Percentiles rank a stretch among this genome's conserved stretches.
Evolutionary conservation across 1,140 invertebrate genomes (phyloP).

Genomic region (Heliconius congener): DNA sequence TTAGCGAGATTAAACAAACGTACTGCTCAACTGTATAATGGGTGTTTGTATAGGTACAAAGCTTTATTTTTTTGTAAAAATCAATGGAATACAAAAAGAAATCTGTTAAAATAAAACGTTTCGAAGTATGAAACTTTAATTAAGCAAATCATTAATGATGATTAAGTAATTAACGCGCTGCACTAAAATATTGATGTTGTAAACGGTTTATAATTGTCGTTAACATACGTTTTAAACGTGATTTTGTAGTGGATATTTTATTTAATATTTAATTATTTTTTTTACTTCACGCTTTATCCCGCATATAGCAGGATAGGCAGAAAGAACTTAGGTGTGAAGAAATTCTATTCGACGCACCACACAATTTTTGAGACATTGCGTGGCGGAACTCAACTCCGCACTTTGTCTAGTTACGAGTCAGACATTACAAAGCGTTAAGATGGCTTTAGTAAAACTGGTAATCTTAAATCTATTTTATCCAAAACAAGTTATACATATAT

Average conservation of each 20-base stretch:
- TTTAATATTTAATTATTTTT: no score
- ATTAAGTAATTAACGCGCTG: background rate
- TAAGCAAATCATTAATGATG: constrained; percentile 1
- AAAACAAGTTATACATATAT: background rate
- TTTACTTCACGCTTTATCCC: background rate
- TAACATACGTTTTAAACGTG: background rate
- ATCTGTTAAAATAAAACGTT: background rate
- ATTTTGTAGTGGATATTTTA: no score
- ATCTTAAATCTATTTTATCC: background rate
- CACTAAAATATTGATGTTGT: background rate
- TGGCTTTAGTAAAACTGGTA: no score
- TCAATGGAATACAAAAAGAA: no score
- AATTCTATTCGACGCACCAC: background rate
- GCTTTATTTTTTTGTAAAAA: no score
- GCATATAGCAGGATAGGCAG: background rate
- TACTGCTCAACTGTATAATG: no score
- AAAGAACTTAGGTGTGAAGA: background rate
- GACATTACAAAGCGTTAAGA: no score
- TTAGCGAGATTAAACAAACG: no score
- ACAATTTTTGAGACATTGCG: no score
- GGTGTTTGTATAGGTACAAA: no score
- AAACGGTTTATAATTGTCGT: background rate
- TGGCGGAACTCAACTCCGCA: no score
- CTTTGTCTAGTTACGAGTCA: no score
- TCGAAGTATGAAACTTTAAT: background rate